Evolutionary conservation across 2,797 vertebrate species (phyloP).

Genomic region (Phataginus tetradactyla): DNA sequence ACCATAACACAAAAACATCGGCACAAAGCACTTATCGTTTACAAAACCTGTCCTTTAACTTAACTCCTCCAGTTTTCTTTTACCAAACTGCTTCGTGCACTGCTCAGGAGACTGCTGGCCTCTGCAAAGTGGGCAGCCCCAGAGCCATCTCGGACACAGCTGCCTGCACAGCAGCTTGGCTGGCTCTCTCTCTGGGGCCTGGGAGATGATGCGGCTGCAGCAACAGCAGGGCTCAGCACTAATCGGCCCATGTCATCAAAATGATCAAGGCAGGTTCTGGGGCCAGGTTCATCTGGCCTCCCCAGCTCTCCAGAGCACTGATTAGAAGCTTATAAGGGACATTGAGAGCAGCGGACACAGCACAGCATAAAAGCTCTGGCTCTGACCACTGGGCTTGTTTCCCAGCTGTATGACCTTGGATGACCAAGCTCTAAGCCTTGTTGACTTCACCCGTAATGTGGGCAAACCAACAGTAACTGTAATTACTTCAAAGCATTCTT

Average conservation of each 20-base stretch:
- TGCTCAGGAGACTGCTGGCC: background rate
- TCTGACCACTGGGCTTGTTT: background rate
- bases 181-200: background rate
- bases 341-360: background rate
- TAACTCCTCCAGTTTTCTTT: constrained; percentile 29
- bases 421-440: background rate
- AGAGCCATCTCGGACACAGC: background rate
- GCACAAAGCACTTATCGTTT: background rate
- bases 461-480: background rate
- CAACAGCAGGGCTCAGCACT: background rate
- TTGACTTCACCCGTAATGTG: background rate
- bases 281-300: background rate
- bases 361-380: background rate
- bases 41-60: constrained; percentile 11
- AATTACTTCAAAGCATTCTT: background rate
- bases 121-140: background rate
- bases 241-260: background rate
- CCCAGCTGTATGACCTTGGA: background rate
- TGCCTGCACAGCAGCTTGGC: background rate
- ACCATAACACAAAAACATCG: background rate
- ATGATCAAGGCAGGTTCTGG: background rate
- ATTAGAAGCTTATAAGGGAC: background rate
- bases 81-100: background rate
- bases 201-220: background rate
- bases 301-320: background rate